Percentiles rank a stretch among this genome's conserved stretches.
These are phyloP conservation scores for Plecotus auritus DNA, from an alignment of 2,113 vertebrate species.

Conservation along the genomic window DNA sequence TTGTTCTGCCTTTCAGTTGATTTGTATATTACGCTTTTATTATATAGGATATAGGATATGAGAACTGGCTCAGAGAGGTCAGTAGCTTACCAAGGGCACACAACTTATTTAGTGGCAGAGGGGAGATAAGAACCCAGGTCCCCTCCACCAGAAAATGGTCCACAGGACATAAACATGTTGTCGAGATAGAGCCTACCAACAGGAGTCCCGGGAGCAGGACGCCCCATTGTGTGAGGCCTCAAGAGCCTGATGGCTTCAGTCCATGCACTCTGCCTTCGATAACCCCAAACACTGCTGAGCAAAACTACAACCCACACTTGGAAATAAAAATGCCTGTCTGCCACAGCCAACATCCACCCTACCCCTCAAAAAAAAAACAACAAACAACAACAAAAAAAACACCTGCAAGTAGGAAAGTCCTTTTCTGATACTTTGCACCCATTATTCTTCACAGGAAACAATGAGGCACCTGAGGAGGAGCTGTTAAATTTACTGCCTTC, in stretches of 20 bases:
- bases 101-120: neutral
- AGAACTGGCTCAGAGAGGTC: neutral
- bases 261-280: no score
- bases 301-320: neutral
- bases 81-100: neutral
- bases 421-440: neutral
- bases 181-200: accelerated
- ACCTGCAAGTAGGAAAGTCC: neutral
- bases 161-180: accelerated
- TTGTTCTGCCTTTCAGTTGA: no score
- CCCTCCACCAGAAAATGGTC: neutral
- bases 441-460: neutral
- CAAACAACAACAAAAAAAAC: no score
- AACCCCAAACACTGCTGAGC: neutral
- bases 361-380: no score
- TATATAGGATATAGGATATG: neutral
- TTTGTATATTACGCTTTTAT: no score
- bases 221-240: accelerated
- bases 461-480: neutral
- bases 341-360: neutral
- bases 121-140: neutral
- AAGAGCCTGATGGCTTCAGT: accelerated
- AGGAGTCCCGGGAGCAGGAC: accelerated
- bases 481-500: conserved; percentile 39
- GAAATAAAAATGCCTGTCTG: neutral